Percentiles rank a stretch among this genome's conserved stretches.
phyloP scores from a whole-genome alignment of 2,888 invertebrate genomes.

The Drosophila austrosaltans region DNA sequence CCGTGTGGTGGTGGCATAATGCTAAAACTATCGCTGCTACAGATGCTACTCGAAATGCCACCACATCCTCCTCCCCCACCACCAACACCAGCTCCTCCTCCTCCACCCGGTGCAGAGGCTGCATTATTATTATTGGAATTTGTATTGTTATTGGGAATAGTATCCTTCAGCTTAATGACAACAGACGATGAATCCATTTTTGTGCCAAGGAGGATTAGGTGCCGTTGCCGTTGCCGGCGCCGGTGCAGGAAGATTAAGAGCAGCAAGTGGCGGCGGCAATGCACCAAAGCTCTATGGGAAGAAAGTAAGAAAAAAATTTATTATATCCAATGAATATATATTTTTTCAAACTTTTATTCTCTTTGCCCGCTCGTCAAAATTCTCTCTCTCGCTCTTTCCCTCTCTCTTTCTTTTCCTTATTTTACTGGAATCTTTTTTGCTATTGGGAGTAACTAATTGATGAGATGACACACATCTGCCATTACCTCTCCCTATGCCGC shows the following conservation, averaged over 20 bases:
- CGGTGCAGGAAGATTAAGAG: neutral
- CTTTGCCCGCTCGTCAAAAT: too few relatives aligned
- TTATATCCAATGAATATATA: too few relatives aligned
- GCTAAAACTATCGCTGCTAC: conserved; percentile 81
- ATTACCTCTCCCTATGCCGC: neutral
- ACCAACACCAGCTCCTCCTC: conserved; percentile 9
- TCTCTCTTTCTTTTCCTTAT: neutral
- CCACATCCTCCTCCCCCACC: conserved; percentile 24
- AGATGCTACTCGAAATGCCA: conserved; percentile 56
- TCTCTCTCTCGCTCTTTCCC: too few relatives aligned
- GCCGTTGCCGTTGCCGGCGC: conserved; percentile 37
- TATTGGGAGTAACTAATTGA: conserved; percentile 49
- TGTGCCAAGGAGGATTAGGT: conserved; percentile 16
- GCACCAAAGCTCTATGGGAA: neutral
- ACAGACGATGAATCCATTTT: conserved; percentile 68
- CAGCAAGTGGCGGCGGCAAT: neutral
- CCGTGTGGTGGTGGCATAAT: conserved; percentile 75
- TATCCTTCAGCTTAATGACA: conserved; percentile 73
- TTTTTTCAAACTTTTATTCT: too few relatives aligned
- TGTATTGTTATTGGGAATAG: conserved; percentile 51
- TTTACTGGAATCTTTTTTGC: too few relatives aligned
- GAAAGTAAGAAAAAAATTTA: neutral
- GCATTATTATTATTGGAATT: conserved; percentile 36
- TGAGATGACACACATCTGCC: conserved; percentile 67
- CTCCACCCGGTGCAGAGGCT: conserved; percentile 29